Conservation (phyloP, 1,140 invertebrate genomes). For the Eupristina koningsbergeri region DNA sequence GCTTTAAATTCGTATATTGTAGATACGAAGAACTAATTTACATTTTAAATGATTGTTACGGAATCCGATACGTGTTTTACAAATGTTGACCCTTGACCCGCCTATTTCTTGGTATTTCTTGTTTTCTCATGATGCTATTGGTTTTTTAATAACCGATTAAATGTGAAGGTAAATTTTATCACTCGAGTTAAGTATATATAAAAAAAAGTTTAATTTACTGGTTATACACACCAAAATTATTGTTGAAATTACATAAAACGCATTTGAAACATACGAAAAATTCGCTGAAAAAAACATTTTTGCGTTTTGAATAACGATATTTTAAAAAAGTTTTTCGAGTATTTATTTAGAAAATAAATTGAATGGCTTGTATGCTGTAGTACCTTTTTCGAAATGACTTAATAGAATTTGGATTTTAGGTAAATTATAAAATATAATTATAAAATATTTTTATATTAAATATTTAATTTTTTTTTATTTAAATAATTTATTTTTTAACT, state of each 20-base stretch:
- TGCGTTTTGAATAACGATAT: background rate
- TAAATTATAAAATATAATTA: too few species aligned
- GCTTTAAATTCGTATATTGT: conserved; percentile 19
- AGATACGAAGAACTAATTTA: background rate
- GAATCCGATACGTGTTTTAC: background rate
- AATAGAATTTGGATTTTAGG: background rate
- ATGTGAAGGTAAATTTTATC: background rate
- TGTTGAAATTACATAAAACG: background rate
- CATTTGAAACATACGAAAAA: background rate
- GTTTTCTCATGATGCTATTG: background rate
- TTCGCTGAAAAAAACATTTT: background rate
- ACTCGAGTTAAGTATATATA: background rate
- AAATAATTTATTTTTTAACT: too few species aligned
- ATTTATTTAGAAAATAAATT: background rate
- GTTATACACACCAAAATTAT: background rate
- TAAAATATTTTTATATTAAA: too few species aligned
- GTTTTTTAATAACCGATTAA: background rate
- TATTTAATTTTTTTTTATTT: too few species aligned
- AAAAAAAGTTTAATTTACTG: background rate
- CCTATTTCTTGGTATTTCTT: background rate
- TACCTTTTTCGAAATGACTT: background rate
- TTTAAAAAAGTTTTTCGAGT: background rate
- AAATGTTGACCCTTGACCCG: background rate
- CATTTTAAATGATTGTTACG: conserved; percentile 21
- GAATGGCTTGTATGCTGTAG: background rate